phyloP scores from a whole-genome alignment of 2,797 vertebrate species.

The Emys orbicularis region DNA sequence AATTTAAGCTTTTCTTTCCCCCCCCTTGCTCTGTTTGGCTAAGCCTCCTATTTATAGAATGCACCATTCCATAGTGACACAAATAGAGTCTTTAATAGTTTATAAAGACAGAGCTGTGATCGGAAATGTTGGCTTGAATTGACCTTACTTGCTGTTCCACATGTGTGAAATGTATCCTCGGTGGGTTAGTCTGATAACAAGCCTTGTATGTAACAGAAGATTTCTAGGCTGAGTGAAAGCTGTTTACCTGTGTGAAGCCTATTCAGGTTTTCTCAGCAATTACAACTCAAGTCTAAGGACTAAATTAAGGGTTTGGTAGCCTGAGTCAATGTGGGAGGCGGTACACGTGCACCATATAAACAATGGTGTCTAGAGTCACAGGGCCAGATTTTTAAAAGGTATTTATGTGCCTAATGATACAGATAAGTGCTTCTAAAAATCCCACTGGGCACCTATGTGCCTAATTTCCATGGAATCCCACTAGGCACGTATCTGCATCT shows the following conservation, averaged over 20 bases:
- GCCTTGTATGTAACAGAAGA: not conserved
- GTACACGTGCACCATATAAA: not conserved
- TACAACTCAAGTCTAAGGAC: not conserved
- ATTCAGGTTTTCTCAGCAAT: not conserved
- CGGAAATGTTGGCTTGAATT: not conserved
- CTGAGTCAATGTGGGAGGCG: not conserved
- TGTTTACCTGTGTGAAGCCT: not conserved
- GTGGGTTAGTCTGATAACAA: not conserved
- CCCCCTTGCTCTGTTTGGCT: not conserved
- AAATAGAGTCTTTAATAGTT: not conserved
- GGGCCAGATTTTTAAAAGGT: not conserved
- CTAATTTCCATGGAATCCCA: too few relatives aligned
- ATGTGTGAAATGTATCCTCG: fast-evolving
- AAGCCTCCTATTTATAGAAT: fast-evolving
- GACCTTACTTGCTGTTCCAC: not conserved
- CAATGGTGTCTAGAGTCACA: not conserved
- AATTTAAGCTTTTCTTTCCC: not conserved
- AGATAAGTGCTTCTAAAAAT: too few relatives aligned
- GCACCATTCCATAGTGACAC: not conserved
- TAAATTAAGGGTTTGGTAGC: not conserved
- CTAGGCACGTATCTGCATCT: too few relatives aligned
- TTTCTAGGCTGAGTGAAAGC: not conserved
- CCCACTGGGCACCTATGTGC: too few relatives aligned
- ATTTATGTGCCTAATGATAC: not conserved
- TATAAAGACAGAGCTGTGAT: not conserved